A percentile compares a stretch with the other conserved stretches of the same genome.
phyloP scores from a whole-genome alignment of 1,140 invertebrate genomes.

The Drosophila funebris region DNA sequence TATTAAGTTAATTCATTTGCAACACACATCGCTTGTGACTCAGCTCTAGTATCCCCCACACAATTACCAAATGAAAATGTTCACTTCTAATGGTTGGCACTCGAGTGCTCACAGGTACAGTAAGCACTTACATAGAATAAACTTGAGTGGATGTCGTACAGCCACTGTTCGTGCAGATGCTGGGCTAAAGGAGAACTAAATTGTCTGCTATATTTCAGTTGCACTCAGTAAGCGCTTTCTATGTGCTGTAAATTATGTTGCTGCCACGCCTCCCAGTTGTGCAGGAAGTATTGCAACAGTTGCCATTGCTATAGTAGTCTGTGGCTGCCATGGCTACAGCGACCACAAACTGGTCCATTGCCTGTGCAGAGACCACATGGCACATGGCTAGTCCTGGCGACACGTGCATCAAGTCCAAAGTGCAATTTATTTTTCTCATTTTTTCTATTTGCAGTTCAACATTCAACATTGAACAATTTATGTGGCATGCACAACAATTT shows the following conservation, averaged over 20 bases:
- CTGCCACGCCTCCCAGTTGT: conserved; percentile 37
- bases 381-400: neutral
- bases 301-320: too few relatives aligned
- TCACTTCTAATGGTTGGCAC: conserved; percentile 2
- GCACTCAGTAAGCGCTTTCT: conserved; percentile 12
- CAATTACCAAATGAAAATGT: conserved; percentile 26
- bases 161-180: conserved; percentile 5
- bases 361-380: neutral
- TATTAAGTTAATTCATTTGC: neutral
- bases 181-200: conserved; percentile 16
- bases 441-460: neutral
- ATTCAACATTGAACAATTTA: conserved; percentile 37
- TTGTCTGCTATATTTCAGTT: conserved; percentile 45
- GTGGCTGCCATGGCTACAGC: conserved; percentile 17
- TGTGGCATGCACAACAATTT: conserved; percentile 34
- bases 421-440: conserved; percentile 23
- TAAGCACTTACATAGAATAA: conserved; percentile 14
- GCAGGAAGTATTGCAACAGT: conserved; percentile 51
- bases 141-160: conserved; percentile 12
- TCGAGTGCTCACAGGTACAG: conserved; percentile 2
- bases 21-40: neutral
- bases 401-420: conserved; percentile 39
- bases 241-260: conserved; percentile 44
- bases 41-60: neutral
- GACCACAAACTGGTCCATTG: conserved; percentile 16